Evolutionary conservation across 2,888 invertebrate species (phyloP).

Genomic region (Tetranychus truncatus): DNA sequence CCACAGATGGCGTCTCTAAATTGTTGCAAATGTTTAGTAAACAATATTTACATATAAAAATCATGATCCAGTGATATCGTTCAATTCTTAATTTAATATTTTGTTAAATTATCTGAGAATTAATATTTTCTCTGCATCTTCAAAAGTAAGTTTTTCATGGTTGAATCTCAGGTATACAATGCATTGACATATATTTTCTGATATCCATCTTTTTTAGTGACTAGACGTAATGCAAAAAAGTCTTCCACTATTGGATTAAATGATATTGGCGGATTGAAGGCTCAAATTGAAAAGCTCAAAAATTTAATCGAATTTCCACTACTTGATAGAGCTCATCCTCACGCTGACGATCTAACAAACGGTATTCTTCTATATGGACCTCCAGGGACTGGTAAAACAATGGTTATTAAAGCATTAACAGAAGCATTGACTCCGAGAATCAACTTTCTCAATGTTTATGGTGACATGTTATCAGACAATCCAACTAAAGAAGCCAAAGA

Average conservation of each 20-base stretch:
- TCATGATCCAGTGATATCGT: no score
- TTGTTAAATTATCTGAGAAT: no score
- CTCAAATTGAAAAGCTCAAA: conserved; percentile 15
- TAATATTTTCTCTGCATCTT: no score
- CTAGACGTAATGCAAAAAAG: background rate
- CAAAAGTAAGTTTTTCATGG: no score
- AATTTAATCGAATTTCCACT: conserved; percentile 16
- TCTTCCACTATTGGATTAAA: background rate
- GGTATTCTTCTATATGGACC: conserved; percentile 23
- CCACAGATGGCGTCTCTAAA: no score
- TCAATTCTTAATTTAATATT: no score
- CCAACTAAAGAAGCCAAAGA: conserved; percentile 39
- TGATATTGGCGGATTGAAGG: conserved; percentile 17
- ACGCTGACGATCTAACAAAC: background rate
- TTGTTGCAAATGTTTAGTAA: no score
- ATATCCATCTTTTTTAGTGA: background rate
- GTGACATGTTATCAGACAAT: conserved; percentile 14
- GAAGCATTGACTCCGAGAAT: conserved; percentile 21
- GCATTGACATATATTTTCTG: no score
- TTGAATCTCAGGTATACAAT: no score
- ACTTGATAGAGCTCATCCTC: background rate
- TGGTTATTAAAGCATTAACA: conserved; percentile 19
- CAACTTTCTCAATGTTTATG: conserved; percentile 15
- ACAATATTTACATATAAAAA: no score
- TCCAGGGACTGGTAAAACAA: conserved; percentile 24